A percentile compares a stretch with the other conserved stretches of the same genome.
Conservation (phyloP, 2,888 invertebrate species). For the Isoperla grammatica region DNA sequence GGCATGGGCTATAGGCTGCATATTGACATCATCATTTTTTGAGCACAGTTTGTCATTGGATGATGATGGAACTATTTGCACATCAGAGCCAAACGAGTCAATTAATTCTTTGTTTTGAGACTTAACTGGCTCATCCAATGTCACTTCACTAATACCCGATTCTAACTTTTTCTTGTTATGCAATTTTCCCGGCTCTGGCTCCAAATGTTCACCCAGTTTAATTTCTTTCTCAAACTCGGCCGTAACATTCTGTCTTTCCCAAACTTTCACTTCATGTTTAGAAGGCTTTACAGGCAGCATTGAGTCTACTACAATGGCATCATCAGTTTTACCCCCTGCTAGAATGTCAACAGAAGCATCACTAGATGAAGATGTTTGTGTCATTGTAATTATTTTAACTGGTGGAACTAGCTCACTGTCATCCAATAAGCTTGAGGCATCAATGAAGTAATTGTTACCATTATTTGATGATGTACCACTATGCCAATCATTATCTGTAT, state of each 20-base stretch:
- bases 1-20: neutral
- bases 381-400: conserved; percentile 12
- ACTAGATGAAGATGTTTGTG: conserved; percentile 2
- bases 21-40: neutral
- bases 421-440: conserved; percentile 68
- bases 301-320: conserved; percentile 18
- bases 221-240: conserved; percentile 40
- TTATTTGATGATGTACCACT: conserved; percentile 1
- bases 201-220: conserved; percentile 39
- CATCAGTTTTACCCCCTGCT: conserved; percentile 8
- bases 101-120: neutral
- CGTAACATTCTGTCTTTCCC: conserved; percentile 36
- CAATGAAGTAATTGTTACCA: conserved; percentile 61
- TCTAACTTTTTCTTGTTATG: conserved; percentile 32
- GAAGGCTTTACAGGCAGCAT: conserved; percentile 29
- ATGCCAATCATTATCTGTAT: conserved; percentile 4
- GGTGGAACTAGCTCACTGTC: conserved; percentile 51
- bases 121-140: neutral
- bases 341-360: neutral
- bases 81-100: neutral
- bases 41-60: neutral
- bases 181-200: conserved; percentile 32
- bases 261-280: conserved; percentile 27
- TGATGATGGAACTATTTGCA: neutral
- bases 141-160: neutral